Percentiles rank a stretch among this genome's conserved stretches.
Conservation (phyloP, 2,797 vertebrate species). For the Lindbergichthys nudifrons region DNA sequence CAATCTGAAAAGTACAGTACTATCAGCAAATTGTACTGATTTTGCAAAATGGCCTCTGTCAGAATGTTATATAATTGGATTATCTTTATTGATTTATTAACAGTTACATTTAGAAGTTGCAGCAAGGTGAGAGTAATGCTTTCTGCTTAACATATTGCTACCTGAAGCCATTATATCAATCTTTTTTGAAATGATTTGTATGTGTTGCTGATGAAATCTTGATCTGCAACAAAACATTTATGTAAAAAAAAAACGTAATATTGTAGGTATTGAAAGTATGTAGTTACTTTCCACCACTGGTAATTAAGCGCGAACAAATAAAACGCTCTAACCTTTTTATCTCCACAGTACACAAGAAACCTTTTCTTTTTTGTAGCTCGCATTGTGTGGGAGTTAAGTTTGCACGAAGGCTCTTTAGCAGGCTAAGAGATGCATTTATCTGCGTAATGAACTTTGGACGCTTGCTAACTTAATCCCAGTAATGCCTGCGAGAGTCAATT, state of each 20-base stretch:
- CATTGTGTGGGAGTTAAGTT: slow-evolving; percentile 79
- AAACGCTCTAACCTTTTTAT: slow-evolving; percentile 48
- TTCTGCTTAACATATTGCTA: background rate
- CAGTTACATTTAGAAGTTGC: background rate
- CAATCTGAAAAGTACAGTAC: background rate
- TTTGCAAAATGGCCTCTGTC: background rate
- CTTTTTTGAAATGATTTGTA: background rate
- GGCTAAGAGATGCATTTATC: slow-evolving; percentile 88
- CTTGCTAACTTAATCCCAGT: slow-evolving; percentile 88
- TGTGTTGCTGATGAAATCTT: slow-evolving; percentile 4
- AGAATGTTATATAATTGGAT: background rate
- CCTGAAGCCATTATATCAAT: slow-evolving; percentile 7
- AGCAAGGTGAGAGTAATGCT: background rate
- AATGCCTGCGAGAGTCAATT: slow-evolving; percentile 91
- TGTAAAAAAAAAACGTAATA: background rate
- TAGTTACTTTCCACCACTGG: background rate
- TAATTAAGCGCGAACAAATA: slow-evolving; percentile 40
- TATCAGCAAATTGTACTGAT: background rate
- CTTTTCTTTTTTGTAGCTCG: slow-evolving; percentile 54
- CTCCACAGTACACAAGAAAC: slow-evolving; percentile 30
- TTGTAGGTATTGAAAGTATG: background rate
- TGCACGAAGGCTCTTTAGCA: slow-evolving; percentile 81
- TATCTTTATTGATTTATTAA: background rate
- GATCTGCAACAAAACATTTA: slow-evolving; percentile 1
- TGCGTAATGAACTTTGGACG: slow-evolving; percentile 89